A percentile compares a stretch with the other conserved stretches of the same genome.
These are phyloP conservation scores for Nemotelus pantherinus DNA, from an alignment of 2,888 invertebrate genomes.

Conservation along the genomic window DNA sequence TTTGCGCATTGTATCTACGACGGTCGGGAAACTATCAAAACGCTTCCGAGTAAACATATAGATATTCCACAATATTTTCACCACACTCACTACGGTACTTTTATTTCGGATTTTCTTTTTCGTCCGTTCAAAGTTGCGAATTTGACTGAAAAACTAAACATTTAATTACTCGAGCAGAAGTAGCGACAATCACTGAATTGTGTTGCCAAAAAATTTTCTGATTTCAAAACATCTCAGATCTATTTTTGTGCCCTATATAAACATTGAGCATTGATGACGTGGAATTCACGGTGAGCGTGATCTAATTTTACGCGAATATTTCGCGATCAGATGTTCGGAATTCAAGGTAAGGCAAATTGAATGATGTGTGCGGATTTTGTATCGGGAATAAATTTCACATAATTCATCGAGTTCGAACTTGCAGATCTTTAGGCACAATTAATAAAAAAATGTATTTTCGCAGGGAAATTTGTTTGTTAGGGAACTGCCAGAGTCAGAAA, in stretches of 20 bases:
- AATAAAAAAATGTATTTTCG: no score
- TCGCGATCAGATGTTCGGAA: slow-evolving; percentile 46
- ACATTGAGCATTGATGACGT: slow-evolving; percentile 8
- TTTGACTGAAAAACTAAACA: slow-evolving; percentile 13
- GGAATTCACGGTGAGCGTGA: slow-evolving; percentile 30
- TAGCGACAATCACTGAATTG: background rate
- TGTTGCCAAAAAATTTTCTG: slow-evolving; percentile 17
- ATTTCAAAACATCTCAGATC: slow-evolving; percentile 16
- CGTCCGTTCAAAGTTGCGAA: background rate
- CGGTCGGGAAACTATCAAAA: background rate
- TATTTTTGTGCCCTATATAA: slow-evolving; percentile 27
- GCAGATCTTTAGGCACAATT: no score
- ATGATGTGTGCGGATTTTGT: no score
- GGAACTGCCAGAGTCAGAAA: no score
- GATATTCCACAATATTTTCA: background rate
- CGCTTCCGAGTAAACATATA: background rate
- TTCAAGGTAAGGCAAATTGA: no score
- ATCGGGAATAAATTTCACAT: no score
- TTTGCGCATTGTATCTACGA: slow-evolving; percentile 60
- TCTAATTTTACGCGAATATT: slow-evolving; percentile 23
- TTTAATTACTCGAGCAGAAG: background rate
- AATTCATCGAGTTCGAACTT: no score
- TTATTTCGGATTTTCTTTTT: slow-evolving; percentile 12
- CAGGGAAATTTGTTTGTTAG: no score
- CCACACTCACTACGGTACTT: no score